Percentiles rank a stretch among this genome's conserved stretches.
These are phyloP conservation scores for Heterodera filipjevi DNA, from an alignment of 2,888 invertebrate genomes.

Conservation along the genomic window DNA sequence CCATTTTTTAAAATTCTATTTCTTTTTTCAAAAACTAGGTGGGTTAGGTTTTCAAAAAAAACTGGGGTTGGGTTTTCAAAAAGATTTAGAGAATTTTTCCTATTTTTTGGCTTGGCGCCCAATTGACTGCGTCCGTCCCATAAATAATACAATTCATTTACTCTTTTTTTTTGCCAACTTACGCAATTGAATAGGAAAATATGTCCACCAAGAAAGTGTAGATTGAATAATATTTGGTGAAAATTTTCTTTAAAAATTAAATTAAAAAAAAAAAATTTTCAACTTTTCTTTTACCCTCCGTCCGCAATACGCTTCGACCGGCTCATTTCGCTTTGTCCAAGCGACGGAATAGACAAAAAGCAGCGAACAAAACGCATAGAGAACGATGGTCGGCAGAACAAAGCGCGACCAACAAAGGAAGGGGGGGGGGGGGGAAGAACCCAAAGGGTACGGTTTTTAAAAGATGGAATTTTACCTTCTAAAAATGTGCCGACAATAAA, in stretches of 20 bases:
- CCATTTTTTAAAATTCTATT: no score
- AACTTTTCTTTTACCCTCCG: slow-evolving; percentile 23
- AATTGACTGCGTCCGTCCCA: no score
- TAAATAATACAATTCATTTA: not conserved
- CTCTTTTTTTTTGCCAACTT: not conserved
- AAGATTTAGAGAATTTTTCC: no score
- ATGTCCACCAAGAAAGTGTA: slow-evolving; percentile 37
- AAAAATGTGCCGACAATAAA: slow-evolving; percentile 36
- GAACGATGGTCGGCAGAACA: slow-evolving; percentile 23
- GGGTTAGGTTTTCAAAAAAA: no score
- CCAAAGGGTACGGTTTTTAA: no score
- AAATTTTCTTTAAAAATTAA: slow-evolving; percentile 30
- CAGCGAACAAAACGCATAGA: slow-evolving; percentile 23
- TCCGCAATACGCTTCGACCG: slow-evolving; percentile 35
- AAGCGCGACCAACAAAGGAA: slow-evolving; percentile 12
- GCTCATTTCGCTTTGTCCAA: slow-evolving; percentile 29
- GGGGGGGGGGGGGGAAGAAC: no score
- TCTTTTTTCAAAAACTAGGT: no score
- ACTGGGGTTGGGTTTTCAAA: no score
- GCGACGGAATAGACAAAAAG: slow-evolving; percentile 28
- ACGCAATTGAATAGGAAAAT: slow-evolving; percentile 33
- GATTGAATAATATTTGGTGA: slow-evolving; percentile 31
- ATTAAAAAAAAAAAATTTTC: not conserved
- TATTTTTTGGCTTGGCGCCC: no score
- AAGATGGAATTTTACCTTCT: slow-evolving; percentile 23